A percentile compares a stretch with the other conserved stretches of the same genome.
Conservation (phyloP, 2,113 vertebrate genomes). For the Hippocampus guttulatus region DNA sequence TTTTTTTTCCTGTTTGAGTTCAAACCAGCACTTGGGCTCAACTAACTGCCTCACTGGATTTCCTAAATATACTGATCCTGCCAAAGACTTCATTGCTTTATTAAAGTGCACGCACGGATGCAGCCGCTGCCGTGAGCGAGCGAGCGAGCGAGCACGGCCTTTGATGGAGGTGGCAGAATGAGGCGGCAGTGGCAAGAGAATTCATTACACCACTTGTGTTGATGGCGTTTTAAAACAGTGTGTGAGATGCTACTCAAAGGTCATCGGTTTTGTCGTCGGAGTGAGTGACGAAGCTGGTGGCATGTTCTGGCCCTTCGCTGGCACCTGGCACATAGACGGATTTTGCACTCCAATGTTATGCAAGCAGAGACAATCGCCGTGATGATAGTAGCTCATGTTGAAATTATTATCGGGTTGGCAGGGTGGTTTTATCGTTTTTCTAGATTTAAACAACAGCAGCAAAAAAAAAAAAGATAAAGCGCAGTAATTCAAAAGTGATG, state of each 20-base stretch:
- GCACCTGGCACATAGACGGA: constrained; percentile 30
- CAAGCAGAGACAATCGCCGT: constrained; percentile 5
- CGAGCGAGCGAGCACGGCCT: constrained; percentile 1
- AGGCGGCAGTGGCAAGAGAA: constrained; percentile 42
- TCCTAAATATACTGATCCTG: constrained; percentile 53
- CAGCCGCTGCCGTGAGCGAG: constrained; percentile 22
- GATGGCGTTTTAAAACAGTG: constrained; percentile 52
- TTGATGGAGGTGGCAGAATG: constrained; percentile 14
- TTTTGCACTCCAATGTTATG: constrained; percentile 20
- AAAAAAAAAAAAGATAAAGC: neutral
- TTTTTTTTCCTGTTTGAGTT: constrained; percentile 21
- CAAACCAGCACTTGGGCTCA: constrained; percentile 36
- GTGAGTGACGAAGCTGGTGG: constrained; percentile 14
- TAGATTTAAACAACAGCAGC: neutral
- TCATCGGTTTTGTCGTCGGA: constrained; percentile 33
- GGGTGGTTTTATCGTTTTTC: neutral
- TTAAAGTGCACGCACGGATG: constrained; percentile 52
- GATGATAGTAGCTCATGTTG: neutral
- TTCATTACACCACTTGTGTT: constrained; percentile 56
- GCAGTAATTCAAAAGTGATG: neutral
- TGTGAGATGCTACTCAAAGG: constrained; percentile 44
- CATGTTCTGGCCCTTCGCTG: constrained; percentile 29
- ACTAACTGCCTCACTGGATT: constrained; percentile 40
- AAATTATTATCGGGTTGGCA: neutral
- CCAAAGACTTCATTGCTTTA: constrained; percentile 66